phyloP scores from a whole-genome alignment of 2,888 invertebrate species.

The Erebia epiphron region DNA sequence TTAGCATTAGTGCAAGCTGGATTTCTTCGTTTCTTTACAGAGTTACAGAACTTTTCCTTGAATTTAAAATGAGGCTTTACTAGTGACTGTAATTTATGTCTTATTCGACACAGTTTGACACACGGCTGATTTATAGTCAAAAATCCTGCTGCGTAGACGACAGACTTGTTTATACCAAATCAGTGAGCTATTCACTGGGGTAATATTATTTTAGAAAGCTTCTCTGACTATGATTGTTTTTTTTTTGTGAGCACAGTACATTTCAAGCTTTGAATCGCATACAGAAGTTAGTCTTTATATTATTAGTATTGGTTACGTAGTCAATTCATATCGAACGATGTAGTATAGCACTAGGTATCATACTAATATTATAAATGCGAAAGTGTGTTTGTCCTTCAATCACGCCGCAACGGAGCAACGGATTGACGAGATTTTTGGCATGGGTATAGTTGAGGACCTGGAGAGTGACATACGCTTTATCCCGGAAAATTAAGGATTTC shows the following conservation, averaged over 20 bases:
- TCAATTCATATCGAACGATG: not conserved
- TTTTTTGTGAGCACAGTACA: too few species aligned
- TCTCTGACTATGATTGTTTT: not conserved
- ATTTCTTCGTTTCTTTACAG: constrained; percentile 32
- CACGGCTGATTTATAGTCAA: constrained; percentile 63
- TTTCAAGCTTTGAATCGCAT: too few species aligned
- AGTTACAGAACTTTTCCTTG: constrained; percentile 39
- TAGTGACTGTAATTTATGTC: constrained; percentile 62
- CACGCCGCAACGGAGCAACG: too few species aligned
- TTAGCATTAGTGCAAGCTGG: constrained; percentile 4
- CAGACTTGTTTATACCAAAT: constrained; percentile 42
- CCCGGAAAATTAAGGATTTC: too few species aligned
- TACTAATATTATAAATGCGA: too few species aligned
- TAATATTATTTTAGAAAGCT: not conserved
- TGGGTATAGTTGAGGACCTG: too few species aligned
- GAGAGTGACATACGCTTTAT: too few species aligned
- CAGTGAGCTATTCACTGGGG: constrained; percentile 31
- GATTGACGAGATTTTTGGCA: too few species aligned
- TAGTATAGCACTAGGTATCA: not conserved
- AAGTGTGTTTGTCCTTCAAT: too few species aligned
- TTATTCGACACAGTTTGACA: constrained; percentile 65
- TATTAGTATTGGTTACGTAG: too few species aligned
- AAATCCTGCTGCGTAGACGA: constrained; percentile 45
- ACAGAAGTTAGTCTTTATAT: too few species aligned
- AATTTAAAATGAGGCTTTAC: constrained; percentile 39